phyloP scores from a whole-genome alignment of 2,113 vertebrate genomes.

The Xiphophorus hellerii region DNA sequence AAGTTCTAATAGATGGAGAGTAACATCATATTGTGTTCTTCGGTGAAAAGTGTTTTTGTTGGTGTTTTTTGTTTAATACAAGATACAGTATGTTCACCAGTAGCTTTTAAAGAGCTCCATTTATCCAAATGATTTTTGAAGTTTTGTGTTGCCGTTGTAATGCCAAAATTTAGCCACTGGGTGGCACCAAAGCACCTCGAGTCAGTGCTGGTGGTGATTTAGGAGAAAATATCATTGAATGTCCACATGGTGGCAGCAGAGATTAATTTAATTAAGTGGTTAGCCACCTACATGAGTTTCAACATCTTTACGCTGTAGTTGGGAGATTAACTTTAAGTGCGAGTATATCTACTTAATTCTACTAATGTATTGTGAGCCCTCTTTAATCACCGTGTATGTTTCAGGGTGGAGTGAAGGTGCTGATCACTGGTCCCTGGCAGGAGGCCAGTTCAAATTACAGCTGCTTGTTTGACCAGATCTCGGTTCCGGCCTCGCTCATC shows the following conservation, averaged over 20 bases:
- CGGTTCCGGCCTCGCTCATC: slow-evolving; percentile 96
- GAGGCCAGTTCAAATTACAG: slow-evolving; percentile 97
- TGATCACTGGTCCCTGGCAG: slow-evolving; percentile 98
- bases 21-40: too few relatives aligned
- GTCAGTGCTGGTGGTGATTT: not conserved
- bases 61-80: too few relatives aligned
- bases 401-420: slow-evolving; percentile 97
- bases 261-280: not conserved
- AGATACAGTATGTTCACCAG: not conserved
- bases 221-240: not conserved
- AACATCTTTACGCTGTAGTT: slow-evolving; percentile 49
- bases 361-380: slow-evolving; percentile 4
- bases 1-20: too few relatives aligned
- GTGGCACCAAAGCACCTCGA: slow-evolving; percentile 22
- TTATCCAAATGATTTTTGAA: not conserved
- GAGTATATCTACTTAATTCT: not conserved
- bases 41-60: too few relatives aligned
- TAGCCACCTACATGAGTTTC: slow-evolving; percentile 10
- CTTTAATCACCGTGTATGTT: slow-evolving; percentile 26
- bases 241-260: slow-evolving; percentile 65
- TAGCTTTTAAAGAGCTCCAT: not conserved
- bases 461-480: slow-evolving; percentile 98
- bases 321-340: slow-evolving; percentile 23
- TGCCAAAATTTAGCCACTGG: slow-evolving; percentile 29
- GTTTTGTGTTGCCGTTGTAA: not conserved